Percentiles rank a stretch among this genome's conserved stretches.
Evolutionary conservation across 2,888 invertebrate genomes (phyloP).

Genomic region (Physocephala rufipes): DNA sequence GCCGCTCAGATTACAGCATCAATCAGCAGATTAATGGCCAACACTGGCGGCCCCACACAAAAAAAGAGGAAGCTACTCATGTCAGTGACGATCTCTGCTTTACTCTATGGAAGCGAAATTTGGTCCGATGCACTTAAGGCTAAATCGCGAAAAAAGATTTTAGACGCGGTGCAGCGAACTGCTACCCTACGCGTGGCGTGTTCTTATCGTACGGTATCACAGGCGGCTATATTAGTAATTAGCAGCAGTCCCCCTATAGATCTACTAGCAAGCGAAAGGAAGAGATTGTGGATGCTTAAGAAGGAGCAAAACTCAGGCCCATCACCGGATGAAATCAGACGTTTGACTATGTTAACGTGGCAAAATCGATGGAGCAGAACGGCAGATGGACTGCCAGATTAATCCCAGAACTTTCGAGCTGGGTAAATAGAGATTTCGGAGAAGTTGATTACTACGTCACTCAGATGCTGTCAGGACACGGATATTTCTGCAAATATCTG

Average conservation of each 20-base stretch:
- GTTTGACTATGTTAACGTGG: not conserved
- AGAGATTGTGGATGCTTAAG: not conserved
- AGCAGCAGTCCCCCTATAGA: not conserved
- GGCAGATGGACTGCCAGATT: constrained; percentile 20
- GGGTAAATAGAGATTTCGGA: too few relatives aligned
- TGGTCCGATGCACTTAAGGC: too few relatives aligned
- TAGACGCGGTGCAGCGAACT: constrained; percentile 15
- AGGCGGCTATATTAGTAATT: constrained; percentile 9
- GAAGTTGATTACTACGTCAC: too few relatives aligned
- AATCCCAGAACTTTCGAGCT: not conserved
- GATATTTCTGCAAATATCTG: constrained; percentile 21
- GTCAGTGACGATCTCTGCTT: too few relatives aligned
- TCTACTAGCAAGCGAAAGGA: not conserved
- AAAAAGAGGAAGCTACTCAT: constrained; percentile 18
- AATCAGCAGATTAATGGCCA: not conserved
- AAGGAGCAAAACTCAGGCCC: not conserved
- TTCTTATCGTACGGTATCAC: constrained; percentile 23
- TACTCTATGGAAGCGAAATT: too few relatives aligned
- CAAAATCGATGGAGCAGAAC: constrained; percentile 16
- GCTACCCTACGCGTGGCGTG: constrained; percentile 16
- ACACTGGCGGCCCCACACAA: too few relatives aligned
- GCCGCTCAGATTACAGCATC: constrained; percentile 13
- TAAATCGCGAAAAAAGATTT: not conserved
- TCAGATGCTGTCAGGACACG: constrained; percentile 22
- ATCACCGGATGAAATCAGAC: not conserved